Conservation (phyloP, 2,113 vertebrate species). For the Cromileptes altivelis region DNA sequence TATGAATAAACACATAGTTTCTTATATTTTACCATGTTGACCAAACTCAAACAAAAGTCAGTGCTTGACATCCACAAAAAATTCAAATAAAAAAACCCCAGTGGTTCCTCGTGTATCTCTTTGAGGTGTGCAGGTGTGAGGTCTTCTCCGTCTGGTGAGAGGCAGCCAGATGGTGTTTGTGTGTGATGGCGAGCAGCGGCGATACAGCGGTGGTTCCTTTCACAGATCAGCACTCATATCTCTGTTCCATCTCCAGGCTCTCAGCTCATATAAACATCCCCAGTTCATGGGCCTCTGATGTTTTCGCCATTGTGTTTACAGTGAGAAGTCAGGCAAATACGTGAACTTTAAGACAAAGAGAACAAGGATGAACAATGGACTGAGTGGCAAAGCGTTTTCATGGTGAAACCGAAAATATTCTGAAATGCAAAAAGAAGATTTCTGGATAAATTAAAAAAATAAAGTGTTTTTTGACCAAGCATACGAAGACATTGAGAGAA, state of each 20-base stretch:
- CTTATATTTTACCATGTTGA: background rate
- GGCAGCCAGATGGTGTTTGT: conserved; percentile 81
- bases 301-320: conserved; percentile 82
- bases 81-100: background rate
- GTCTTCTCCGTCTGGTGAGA: conserved; percentile 59
- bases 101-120: conserved; percentile 25
- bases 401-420: conserved; percentile 15
- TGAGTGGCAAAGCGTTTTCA: conserved; percentile 18
- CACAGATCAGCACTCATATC: conserved; percentile 82
- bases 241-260: conserved; percentile 82
- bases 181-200: conserved; percentile 77
- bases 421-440: conserved; percentile 1
- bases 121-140: conserved; percentile 77
- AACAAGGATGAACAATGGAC: conserved; percentile 59
- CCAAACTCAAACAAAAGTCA: background rate
- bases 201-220: conserved; percentile 75
- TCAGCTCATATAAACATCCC: conserved; percentile 83
- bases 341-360: conserved; percentile 79
- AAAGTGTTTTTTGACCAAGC: background rate
- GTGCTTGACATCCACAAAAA: background rate
- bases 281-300: conserved; percentile 78
- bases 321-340: conserved; percentile 82
- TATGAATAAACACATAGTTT: background rate
- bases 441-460: background rate
- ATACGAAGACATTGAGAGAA: background rate